phyloP scores from a whole-genome alignment of 2,888 invertebrate genomes.

The Mythimna impura region DNA sequence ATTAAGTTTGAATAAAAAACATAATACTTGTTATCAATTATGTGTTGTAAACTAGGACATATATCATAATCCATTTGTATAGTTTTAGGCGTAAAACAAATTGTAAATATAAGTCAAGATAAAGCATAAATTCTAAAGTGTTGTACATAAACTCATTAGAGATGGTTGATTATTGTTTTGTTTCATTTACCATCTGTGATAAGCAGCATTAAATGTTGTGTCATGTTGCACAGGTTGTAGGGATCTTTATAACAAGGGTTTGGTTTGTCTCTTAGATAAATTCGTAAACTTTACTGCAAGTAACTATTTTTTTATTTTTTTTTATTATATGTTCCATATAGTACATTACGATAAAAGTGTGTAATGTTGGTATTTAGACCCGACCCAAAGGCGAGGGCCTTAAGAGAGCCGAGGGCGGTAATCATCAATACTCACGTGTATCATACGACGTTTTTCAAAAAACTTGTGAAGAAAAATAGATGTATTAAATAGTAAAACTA shows the following conservation, averaged over 20 bases:
- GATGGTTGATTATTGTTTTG: slow-evolving; percentile 68
- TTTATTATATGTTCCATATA: too few relatives aligned
- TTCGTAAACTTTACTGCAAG: neutral
- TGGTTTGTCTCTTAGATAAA: neutral
- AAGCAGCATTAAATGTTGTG: slow-evolving; percentile 74
- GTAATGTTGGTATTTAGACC: too few relatives aligned
- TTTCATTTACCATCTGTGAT: slow-evolving; percentile 83
- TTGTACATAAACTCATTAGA: slow-evolving; percentile 83
- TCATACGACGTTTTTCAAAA: too few relatives aligned
- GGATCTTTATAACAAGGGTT: slow-evolving; percentile 39
- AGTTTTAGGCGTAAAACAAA: slow-evolving; percentile 70
- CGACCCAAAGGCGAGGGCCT: too few relatives aligned
- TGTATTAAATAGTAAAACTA: too few relatives aligned
- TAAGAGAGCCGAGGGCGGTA: too few relatives aligned
- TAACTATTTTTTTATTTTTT: too few relatives aligned
- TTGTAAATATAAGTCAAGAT: slow-evolving; percentile 82
- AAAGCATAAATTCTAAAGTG: slow-evolving; percentile 89
- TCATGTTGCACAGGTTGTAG: slow-evolving; percentile 52
- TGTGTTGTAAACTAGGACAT: slow-evolving; percentile 59
- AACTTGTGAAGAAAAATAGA: too few relatives aligned
- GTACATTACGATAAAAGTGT: too few relatives aligned
- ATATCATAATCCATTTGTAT: slow-evolving; percentile 66
- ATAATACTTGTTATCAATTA: slow-evolving; percentile 53
- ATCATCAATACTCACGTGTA: too few relatives aligned
- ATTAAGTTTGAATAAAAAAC: slow-evolving; percentile 45